Conservation (phyloP, 2,113 vertebrate species). For the Seriola quinqueradiata region DNA sequence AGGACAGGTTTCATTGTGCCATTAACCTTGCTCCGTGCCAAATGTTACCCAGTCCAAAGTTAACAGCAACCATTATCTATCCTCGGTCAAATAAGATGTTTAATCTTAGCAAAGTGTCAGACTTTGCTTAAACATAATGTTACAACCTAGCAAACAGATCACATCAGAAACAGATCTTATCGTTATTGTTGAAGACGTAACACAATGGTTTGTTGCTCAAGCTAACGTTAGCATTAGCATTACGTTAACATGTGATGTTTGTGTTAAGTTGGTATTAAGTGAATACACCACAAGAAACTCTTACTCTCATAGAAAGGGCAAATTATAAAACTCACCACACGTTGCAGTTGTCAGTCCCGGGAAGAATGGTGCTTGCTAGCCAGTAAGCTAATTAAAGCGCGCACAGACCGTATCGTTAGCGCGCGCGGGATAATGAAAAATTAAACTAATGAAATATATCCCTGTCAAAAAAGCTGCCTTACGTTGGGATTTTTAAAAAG, state of each 20-base stretch:
- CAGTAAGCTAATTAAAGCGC: slow-evolving; percentile 72
- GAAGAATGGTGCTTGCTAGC: slow-evolving; percentile 37
- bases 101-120: not conserved
- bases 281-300: accelerated
- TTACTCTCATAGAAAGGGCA: not conserved
- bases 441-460: not conserved
- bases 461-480: not conserved
- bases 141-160: not conserved
- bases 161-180: too few species aligned
- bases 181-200: not conserved
- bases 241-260: not conserved
- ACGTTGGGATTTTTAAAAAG: not conserved
- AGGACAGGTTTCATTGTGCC: accelerated
- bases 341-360: slow-evolving; percentile 28
- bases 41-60: too few species aligned
- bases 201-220: not conserved
- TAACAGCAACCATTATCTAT: not conserved
- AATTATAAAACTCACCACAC: slow-evolving; percentile 72
- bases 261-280: too few species aligned
- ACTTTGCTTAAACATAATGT: too few species aligned
- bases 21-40: too few species aligned
- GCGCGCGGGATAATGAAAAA: slow-evolving; percentile 72
- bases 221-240: slow-evolving; percentile 17
- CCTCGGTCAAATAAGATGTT: not conserved
- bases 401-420: slow-evolving; percentile 40